Evolutionary conservation across 2,113 vertebrate species (phyloP), one percentile per base, ranked within the genome.

Genomic region (Otis tarda): DNA sequence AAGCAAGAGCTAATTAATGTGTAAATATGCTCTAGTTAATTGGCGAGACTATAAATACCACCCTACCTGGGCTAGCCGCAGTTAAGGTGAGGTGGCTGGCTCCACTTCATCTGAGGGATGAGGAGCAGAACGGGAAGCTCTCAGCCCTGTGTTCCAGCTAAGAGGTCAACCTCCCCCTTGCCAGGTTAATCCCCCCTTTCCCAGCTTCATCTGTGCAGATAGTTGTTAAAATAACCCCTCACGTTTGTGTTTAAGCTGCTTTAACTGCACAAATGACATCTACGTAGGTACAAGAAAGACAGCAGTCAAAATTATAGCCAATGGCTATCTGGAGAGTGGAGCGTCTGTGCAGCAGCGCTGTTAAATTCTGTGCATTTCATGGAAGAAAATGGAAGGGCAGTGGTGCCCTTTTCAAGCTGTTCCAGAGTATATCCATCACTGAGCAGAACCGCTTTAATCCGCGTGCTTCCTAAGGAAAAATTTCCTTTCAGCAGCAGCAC

Each of bases 301-400:
- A 33, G 25, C 8, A 1, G 22, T n/a, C 57, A 77, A 67, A 76
- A 74, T n/a, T 8, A 28, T 4, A 41, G 22, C 30, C 2, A 11
- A 28, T 55, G 59, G 45, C 23, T 50, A 13, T 45, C 30, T 50
- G 60, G 45, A 76, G 23, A 70, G 39, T 39, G 41, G 55, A 61
- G 61, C n/a, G 47, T 61, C 65, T 0, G 0, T 63, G 25, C 7
- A 6, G 17, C 24, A 70, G 31, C 21, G 7, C 30, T 76, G 39
- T 30, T 61, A 57, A 52, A 57, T 57, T 68, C 49, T 35, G 41
- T 53, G 50, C 14, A 35, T 50, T 81, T 59, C 1, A 1, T 33
- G 69, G 21, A 55, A 43, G 41, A 28, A 86, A 70, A 60, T 12
- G 16, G 31, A 79, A 87, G 56, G 50, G 21, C 14, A 78, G 39